Percentiles rank a stretch among this genome's conserved stretches.
phyloP scores from a whole-genome alignment of 2,797 vertebrate genomes.

The Manis javanica region DNA sequence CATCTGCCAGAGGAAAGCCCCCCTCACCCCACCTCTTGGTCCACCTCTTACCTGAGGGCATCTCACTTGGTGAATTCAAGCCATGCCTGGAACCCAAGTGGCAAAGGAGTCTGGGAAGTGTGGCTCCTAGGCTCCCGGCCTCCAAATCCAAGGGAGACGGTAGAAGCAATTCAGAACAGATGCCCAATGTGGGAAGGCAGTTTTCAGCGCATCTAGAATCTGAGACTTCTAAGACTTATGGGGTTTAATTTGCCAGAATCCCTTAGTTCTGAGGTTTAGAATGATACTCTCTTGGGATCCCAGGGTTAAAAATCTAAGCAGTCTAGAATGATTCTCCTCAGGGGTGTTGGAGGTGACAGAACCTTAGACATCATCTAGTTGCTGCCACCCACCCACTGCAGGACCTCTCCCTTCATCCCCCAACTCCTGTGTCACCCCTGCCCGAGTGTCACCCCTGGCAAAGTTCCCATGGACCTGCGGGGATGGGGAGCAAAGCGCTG shows the following conservation, averaged over 20 bases:
- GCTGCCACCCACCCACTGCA: not conserved
- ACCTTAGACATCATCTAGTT: not conserved
- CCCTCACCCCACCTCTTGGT: not conserved
- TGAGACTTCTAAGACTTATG: not conserved
- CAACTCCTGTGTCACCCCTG: not conserved
- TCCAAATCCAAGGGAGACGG: not conserved
- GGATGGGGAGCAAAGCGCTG: fast-evolving
- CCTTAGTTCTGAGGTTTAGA: not conserved
- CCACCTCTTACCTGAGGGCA: not conserved
- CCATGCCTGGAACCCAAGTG: not conserved
- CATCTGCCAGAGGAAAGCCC: not conserved
- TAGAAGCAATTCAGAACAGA: not conserved
- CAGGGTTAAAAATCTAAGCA: not conserved
- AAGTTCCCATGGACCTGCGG: fast-evolving
- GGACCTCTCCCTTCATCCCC: fast-evolving
- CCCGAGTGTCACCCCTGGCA: not conserved
- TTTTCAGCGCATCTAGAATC: not conserved
- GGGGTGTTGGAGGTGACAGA: not conserved
- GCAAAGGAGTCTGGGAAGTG: not conserved
- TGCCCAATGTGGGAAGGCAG: not conserved
- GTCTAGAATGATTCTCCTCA: not conserved
- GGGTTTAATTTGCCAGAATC: not conserved
- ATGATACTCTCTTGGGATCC: not conserved
- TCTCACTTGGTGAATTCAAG: not conserved
- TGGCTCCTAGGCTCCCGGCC: not conserved